Percentiles rank a stretch among this genome's conserved stretches.
These are phyloP conservation scores for Eulemur macaco DNA, from an alignment of 2,113 vertebrate species.

Conservation along the genomic window DNA sequence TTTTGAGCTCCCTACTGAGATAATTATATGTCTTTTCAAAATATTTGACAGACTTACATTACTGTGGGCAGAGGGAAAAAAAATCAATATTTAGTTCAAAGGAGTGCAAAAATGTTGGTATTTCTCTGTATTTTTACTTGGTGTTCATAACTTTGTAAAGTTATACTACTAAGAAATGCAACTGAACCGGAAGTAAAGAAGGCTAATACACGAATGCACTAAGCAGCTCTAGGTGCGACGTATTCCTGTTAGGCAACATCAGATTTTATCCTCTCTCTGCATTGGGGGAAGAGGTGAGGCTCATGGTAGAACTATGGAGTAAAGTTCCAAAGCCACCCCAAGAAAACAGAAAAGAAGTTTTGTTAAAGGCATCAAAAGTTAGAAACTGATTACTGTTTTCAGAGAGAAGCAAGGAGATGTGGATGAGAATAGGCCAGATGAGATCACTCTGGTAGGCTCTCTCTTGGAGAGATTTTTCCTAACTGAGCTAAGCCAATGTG, in stretches of 20 bases:
- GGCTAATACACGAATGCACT: background rate
- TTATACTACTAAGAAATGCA: background rate
- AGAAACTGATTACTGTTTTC: background rate
- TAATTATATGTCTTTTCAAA: conserved; percentile 73
- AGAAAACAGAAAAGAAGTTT: background rate
- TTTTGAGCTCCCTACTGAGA: conserved; percentile 64
- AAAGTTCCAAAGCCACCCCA: background rate
- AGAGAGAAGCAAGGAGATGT: background rate
- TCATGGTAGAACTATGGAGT: background rate
- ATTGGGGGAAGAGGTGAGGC: background rate
- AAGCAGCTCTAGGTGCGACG: background rate
- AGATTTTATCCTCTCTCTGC: background rate
- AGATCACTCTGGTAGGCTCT: background rate
- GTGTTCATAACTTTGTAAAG: background rate
- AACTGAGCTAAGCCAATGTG: background rate
- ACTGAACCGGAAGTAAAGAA: background rate
- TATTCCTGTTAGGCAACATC: background rate
- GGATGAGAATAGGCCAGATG: background rate
- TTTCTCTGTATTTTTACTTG: conserved; percentile 38
- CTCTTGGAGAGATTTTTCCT: background rate
- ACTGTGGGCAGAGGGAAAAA: conserved; percentile 43
- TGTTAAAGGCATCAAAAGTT: background rate
- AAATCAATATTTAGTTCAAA: conserved; percentile 66
- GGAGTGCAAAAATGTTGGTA: conserved; percentile 11
- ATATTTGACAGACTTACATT: conserved; percentile 51